phyloP scores from a whole-genome alignment of 2,113 vertebrate species.

The Zosterops hypoxanthus region DNA sequence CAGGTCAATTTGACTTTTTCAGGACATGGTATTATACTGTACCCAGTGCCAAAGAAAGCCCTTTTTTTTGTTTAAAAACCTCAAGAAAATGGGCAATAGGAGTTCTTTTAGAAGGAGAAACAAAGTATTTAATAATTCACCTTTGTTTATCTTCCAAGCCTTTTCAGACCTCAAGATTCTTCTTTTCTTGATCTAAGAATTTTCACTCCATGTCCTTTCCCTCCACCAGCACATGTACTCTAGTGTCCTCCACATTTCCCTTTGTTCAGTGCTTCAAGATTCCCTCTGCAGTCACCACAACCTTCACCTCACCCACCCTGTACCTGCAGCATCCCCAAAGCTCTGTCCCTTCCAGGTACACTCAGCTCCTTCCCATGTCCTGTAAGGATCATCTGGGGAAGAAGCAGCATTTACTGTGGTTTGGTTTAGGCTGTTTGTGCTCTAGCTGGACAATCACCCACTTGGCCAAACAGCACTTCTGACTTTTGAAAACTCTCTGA shows the following conservation, averaged over 20 bases:
- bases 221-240: not conserved
- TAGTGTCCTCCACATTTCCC: not conserved
- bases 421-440: not conserved
- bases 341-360: not conserved
- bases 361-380: not conserved
- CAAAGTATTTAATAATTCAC: not conserved
- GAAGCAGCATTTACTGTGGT: not conserved
- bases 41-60: not conserved
- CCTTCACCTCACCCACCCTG: not conserved
- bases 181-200: not conserved
- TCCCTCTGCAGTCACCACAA: not conserved
- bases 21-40: not conserved
- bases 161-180: not conserved
- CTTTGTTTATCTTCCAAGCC: not conserved
- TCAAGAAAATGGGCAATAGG: not conserved
- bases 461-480: not conserved
- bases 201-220: not conserved
- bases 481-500: not conserved
- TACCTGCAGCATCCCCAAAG: not conserved
- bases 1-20: not conserved
- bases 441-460: not conserved
- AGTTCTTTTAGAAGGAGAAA: not conserved
- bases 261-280: fast-evolving
- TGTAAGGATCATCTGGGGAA: not conserved
- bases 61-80: not conserved